Conservation (phyloP, 2,797 vertebrate genomes). For the Fistularia commersonii region DNA sequence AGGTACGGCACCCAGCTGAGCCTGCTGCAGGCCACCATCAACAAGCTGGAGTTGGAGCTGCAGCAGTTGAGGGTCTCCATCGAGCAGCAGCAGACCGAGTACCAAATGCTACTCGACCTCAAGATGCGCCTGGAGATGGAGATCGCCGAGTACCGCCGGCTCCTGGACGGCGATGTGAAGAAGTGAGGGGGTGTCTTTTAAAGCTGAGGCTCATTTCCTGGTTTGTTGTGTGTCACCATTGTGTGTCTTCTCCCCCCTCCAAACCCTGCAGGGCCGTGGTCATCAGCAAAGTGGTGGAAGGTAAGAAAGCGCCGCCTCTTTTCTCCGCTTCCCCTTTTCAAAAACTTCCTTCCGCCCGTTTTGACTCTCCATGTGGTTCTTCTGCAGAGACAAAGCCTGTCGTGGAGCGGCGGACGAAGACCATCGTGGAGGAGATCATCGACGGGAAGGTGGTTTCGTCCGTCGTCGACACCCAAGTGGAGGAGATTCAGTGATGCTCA, state of each 20-base stretch:
- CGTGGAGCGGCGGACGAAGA: constrained; percentile 59
- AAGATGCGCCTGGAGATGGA: constrained; percentile 86
- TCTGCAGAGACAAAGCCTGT: constrained; percentile 53
- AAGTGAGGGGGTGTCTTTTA: constrained; percentile 15
- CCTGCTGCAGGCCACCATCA: constrained; percentile 56
- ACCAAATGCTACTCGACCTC: constrained; percentile 80
- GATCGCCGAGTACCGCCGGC: constrained; percentile 85
- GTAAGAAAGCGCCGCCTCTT: constrained; percentile 19
- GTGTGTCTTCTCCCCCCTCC: no score
- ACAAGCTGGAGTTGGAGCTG: constrained; percentile 52
- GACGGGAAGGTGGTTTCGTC: constrained; percentile 60
- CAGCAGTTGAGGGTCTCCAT: constrained; percentile 46
- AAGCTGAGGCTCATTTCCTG: no score
- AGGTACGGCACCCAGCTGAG: constrained; percentile 39
- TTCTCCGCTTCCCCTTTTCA: not conserved
- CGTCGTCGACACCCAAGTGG: constrained; percentile 33
- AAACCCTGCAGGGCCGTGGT: constrained; percentile 44
- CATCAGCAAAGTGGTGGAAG: constrained; percentile 44
- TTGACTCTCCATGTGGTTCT: no score
- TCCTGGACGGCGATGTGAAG: constrained; percentile 75
- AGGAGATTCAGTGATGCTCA: constrained; percentile 26
- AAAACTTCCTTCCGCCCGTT: not conserved
- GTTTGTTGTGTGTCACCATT: no score
- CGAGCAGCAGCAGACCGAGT: constrained; percentile 64
- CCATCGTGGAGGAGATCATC: constrained; percentile 60